Percentiles rank a stretch among this genome's conserved stretches.
phyloP scores from a whole-genome alignment of 2,888 invertebrate species.

The Fissipunctia ypsillon region DNA sequence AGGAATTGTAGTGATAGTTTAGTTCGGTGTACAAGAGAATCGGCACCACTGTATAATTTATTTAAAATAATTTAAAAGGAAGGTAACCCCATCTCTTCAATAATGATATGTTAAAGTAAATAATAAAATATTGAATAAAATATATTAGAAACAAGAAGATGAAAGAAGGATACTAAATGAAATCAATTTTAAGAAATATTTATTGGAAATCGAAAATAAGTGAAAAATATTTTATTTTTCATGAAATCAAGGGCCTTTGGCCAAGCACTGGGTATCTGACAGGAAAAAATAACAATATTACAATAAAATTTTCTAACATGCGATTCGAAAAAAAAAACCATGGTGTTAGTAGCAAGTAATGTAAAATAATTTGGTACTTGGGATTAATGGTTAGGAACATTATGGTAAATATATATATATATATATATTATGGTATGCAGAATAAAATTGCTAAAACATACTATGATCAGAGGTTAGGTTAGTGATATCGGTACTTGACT shows the following conservation, averaged over 20 bases:
- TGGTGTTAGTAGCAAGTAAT: slow-evolving; percentile 17
- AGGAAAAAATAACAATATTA: slow-evolving; percentile 1
- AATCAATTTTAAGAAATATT: background rate
- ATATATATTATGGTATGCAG: too few species aligned
- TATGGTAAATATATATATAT: too few species aligned
- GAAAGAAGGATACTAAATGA: background rate
- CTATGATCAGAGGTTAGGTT: slow-evolving; percentile 16
- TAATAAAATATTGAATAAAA: slow-evolving; percentile 3
- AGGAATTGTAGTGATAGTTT: too few species aligned
- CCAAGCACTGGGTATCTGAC: background rate
- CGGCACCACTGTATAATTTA: slow-evolving; percentile 14
- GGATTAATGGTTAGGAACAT: slow-evolving; percentile 1
- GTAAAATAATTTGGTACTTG: slow-evolving; percentile 9
- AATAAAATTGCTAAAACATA: slow-evolving; percentile 22
- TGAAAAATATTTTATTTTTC: background rate
- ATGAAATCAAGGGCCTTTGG: background rate
- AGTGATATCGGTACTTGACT: slow-evolving; percentile 27
- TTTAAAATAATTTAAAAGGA: slow-evolving; percentile 11
- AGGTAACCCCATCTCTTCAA: background rate
- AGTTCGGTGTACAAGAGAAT: too few species aligned
- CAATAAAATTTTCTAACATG: background rate
- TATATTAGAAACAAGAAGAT: slow-evolving; percentile 10
- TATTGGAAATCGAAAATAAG: background rate
- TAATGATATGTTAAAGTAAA: slow-evolving; percentile 16
- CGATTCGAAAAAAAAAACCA: background rate